Conservation (phyloP, 2,797 vertebrate species). For the Taeniopygia guttata region DNA sequence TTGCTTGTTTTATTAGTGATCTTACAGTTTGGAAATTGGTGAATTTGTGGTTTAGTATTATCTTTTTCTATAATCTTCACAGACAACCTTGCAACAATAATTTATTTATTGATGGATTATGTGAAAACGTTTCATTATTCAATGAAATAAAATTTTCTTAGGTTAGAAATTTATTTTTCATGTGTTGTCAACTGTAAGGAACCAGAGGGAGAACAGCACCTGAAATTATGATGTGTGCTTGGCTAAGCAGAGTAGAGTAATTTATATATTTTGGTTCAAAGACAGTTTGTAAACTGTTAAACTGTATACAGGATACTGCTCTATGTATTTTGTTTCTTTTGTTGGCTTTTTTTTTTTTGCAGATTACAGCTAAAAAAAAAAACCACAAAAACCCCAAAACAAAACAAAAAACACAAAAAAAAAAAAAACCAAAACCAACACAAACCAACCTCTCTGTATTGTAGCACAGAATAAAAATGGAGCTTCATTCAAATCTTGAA, state of each 20-base stretch:
- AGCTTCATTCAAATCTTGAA: slow-evolving; percentile 52
- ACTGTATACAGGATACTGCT: slow-evolving; percentile 65
- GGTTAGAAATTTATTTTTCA: slow-evolving; percentile 53
- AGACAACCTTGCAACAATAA: slow-evolving; percentile 52
- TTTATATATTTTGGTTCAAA: slow-evolving; percentile 72
- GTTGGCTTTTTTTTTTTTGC: neutral
- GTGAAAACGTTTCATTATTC: slow-evolving; percentile 64
- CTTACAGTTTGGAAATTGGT: neutral
- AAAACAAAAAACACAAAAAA: neutral
- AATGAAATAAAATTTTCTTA: slow-evolving; percentile 37
- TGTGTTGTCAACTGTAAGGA: slow-evolving; percentile 15
- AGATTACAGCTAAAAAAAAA: slow-evolving; percentile 24
- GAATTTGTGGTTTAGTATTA: slow-evolving; percentile 48
- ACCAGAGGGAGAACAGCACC: slow-evolving; percentile 63
- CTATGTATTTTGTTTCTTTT: slow-evolving; percentile 16
- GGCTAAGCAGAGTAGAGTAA: slow-evolving; percentile 39
- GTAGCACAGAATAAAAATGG: slow-evolving; percentile 53
- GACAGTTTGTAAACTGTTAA: slow-evolving; percentile 66
- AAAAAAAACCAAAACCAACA: neutral
- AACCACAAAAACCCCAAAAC: neutral
- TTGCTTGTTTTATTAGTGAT: slow-evolving; percentile 41
- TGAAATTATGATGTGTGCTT: slow-evolving; percentile 56
- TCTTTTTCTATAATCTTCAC: slow-evolving; percentile 46
- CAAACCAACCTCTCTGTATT: slow-evolving; percentile 17
- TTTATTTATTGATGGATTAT: slow-evolving; percentile 14